A percentile compares a stretch with the other conserved stretches of the same genome.
These are phyloP conservation scores for Ictalurus furcatus DNA, from an alignment of 2,113 vertebrate species.

Conservation along the genomic window DNA sequence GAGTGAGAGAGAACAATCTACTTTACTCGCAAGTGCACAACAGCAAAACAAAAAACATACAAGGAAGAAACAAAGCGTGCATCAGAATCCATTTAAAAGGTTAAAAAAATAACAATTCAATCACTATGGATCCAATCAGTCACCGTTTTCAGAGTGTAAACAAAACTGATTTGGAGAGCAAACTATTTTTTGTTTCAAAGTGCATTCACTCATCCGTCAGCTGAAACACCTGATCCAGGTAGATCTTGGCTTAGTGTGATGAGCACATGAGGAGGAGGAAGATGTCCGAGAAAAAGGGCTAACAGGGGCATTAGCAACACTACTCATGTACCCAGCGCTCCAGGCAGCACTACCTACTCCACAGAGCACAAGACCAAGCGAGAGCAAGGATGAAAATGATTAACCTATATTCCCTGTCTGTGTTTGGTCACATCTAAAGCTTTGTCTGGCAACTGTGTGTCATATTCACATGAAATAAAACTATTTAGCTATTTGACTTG, in stretches of 20 bases:
- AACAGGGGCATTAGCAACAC: slow-evolving; percentile 48
- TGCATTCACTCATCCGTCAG: slow-evolving; percentile 41
- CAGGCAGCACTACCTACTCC: slow-evolving; percentile 32
- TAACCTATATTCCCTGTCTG: slow-evolving; percentile 14
- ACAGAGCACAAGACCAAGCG: slow-evolving; percentile 38
- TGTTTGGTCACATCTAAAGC: slow-evolving; percentile 24
- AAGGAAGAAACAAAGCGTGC: slow-evolving; percentile 2
- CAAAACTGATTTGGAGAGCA: slow-evolving; percentile 29
- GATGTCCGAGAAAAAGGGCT: slow-evolving; percentile 23
- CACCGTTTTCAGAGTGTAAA: slow-evolving; percentile 22
- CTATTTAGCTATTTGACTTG: neutral
- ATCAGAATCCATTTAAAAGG: slow-evolving; percentile 30
- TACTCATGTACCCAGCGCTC: slow-evolving; percentile 49
- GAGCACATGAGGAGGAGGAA: slow-evolving; percentile 17
- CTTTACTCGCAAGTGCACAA: slow-evolving; percentile 34
- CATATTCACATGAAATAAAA: neutral
- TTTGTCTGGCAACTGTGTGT: neutral
- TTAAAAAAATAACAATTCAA: neutral
- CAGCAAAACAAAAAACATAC: slow-evolving; percentile 32
- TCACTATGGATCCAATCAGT: slow-evolving; percentile 18
- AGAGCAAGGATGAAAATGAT: neutral
- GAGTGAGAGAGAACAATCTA: slow-evolving; percentile 14
- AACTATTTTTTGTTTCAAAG: slow-evolving; percentile 24
- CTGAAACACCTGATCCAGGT: slow-evolving; percentile 31
- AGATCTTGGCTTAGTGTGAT: slow-evolving; percentile 23